Percentiles rank a stretch among this genome's conserved stretches.
Conservation (phyloP, 2,797 vertebrate species). For the Spheniscus humboldti region DNA sequence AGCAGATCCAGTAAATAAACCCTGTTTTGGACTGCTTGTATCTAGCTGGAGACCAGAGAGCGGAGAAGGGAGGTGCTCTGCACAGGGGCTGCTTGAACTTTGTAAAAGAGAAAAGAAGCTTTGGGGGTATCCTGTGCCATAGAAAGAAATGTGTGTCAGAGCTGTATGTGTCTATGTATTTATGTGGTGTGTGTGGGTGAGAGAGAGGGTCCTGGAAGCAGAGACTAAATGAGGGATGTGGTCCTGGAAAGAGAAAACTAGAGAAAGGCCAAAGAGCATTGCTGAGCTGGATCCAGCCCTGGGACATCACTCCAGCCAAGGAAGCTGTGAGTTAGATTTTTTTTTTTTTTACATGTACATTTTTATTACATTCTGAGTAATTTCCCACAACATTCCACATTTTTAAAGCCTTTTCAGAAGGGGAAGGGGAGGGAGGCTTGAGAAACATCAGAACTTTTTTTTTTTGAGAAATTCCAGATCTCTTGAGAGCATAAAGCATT, state of each 20-base stretch:
- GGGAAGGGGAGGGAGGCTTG: slow-evolving; percentile 1
- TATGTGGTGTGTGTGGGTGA: slow-evolving; percentile 56
- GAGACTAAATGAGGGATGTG: slow-evolving; percentile 43
- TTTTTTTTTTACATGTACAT: slow-evolving; percentile 24
- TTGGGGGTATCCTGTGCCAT: slow-evolving; percentile 35
- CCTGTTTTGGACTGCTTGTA: neutral
- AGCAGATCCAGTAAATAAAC: slow-evolving; percentile 22
- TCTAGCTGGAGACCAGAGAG: neutral
- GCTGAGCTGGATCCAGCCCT: slow-evolving; percentile 66
- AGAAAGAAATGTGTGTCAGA: slow-evolving; percentile 21
- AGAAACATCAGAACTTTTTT: neutral
- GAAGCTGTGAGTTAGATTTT: slow-evolving; percentile 47
- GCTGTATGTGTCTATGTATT: slow-evolving; percentile 31
- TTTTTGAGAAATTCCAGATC: slow-evolving; percentile 50
- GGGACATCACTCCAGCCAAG: slow-evolving; percentile 57
- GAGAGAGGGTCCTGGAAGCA: slow-evolving; percentile 50
- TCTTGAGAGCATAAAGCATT: slow-evolving; percentile 22
- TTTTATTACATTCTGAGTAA: slow-evolving; percentile 63
- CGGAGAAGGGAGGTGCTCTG: neutral
- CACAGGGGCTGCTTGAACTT: neutral
- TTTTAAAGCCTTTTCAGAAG: slow-evolving; percentile 33
- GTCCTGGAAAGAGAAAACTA: slow-evolving; percentile 64
- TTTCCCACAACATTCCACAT: slow-evolving; percentile 63
- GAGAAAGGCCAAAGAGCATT: slow-evolving; percentile 69
- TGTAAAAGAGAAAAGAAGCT: slow-evolving; percentile 10